Evolutionary conservation across 2,888 invertebrate genomes (phyloP), one percentile per base, ranked within the genome.

Genomic region (Meliscaeva auricollis): DNA sequence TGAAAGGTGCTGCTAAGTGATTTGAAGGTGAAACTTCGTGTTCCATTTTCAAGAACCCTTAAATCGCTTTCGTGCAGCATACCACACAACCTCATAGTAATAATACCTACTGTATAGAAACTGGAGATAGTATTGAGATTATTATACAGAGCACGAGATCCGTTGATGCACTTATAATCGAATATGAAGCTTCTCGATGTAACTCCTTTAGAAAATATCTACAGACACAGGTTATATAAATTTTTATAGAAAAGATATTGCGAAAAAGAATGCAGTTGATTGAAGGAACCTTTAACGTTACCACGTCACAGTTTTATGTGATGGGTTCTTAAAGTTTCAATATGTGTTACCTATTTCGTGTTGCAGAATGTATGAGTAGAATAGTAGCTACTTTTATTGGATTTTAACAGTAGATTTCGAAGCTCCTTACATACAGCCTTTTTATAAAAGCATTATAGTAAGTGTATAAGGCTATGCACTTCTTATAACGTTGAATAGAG

Each of bases 141-240:
- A 44, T 30, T 46, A 22, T 30, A 46, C 30, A 13, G 30, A 44
- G 17, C 62, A 64, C 46, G 41, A 62, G 15, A 64, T 64, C 46
- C 62, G 17, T 46, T 64, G 62, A 46, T 64, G 46, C 22, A 46
- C 17, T 30, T 64, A 64, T 30, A 64, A 46, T 64, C 46, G 46
- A 17, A 15, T 46, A 64, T 30, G 26, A 64, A 32, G 15, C 62
- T 62, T 30, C 44, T 26, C 26, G 44, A 44, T 58, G 20, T 48
- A 58, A 7, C 58, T 58, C 38, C n/a, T 13, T 20, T 20, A 41
- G 58, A 13, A 38, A 38, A 26, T 26, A 4, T 3, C 26, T 26
- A n/a, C n/a, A n/a, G n/a, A 26, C n/a, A 13, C 4, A 13, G n/a
- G 13, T 41, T 26, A 41, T 4, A 41, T 41, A 1, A 41, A 41